Conservation (phyloP, 1,140 invertebrate species). For the Brevipalpus yothersi region DNA sequence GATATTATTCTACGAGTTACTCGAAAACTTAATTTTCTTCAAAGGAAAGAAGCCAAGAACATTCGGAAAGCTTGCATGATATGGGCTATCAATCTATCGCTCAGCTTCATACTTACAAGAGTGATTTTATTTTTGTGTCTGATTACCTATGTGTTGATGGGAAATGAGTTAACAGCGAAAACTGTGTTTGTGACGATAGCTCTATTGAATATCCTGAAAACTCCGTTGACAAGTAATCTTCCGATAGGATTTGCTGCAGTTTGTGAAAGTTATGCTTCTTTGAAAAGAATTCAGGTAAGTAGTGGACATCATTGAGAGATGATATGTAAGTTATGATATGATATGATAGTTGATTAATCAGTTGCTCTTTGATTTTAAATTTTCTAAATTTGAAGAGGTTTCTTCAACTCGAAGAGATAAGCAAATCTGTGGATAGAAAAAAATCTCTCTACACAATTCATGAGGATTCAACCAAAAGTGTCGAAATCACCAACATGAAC, state of each 20-base stretch:
- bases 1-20: no score
- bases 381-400: slow-evolving; percentile 20
- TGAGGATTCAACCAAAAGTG: slow-evolving; percentile 22
- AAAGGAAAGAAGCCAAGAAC: background rate
- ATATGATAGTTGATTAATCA: no score
- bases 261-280: background rate
- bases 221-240: background rate
- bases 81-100: background rate
- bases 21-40: slow-evolving; percentile 29
- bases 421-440: background rate
- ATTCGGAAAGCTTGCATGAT: background rate
- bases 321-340: no score
- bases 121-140: background rate
- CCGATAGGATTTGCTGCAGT: background rate
- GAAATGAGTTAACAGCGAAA: background rate
- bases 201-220: background rate
- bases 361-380: no score
- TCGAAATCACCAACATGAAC: background rate
- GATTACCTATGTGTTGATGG: background rate
- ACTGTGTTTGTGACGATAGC: background rate
- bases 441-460: background rate
- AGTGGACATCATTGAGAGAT: no score
- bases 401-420: background rate
- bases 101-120: background rate
- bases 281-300: background rate